Base-by-base conservation (phyloP, 2,113 vertebrate genomes). In the Salvelinus sp. region DNA sequence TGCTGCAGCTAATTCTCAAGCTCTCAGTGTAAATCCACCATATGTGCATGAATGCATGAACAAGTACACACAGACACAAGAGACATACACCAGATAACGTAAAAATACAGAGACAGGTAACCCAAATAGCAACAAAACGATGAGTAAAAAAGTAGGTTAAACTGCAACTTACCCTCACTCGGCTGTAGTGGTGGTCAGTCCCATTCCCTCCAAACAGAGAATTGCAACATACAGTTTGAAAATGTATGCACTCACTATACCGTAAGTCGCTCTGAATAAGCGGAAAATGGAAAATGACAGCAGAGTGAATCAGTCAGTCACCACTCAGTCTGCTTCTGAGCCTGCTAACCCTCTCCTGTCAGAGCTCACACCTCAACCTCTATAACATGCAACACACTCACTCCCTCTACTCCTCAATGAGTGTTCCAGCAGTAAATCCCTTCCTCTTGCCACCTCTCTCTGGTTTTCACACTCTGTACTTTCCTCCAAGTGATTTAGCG, bases 91-190 rank as follows among this genome's bases (percentile, higher is more conserved):
- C 70, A 60, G 3, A 5, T 22, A 14, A 12, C 23, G 6, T 23
- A 25, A 25, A 16, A 27, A 13, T 16, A 28, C 23, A 65, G 25
- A 65, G 12, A 14, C 63, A 65, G 63, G 58, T 9, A 62, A 23
- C 6, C 25, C 25, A 65, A 63, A 63, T 23, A 65, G 23, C 18
- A 3, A 22, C 5, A 18, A 22, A 62, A 66, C 30, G 1, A 66
- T 28, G 2, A 66, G 25, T 4, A 14, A 28, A 28, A 33, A 3
- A 28, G 0, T 66, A 13, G 13, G 25, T n/a, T 47, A 13, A 22
- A 44, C 13, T 33, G 3, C 75, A 66, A 77, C 86, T 87, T 16
- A 87, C 86, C 79, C 12, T 77, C 64, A 72, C 9, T 76, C 1
- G 6, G 67, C 9, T 28, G 58, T 69, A 68, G 1, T 33, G 70